phyloP scores from a whole-genome alignment of 2,888 invertebrate genomes.

The Agapetus fuscipes region DNA sequence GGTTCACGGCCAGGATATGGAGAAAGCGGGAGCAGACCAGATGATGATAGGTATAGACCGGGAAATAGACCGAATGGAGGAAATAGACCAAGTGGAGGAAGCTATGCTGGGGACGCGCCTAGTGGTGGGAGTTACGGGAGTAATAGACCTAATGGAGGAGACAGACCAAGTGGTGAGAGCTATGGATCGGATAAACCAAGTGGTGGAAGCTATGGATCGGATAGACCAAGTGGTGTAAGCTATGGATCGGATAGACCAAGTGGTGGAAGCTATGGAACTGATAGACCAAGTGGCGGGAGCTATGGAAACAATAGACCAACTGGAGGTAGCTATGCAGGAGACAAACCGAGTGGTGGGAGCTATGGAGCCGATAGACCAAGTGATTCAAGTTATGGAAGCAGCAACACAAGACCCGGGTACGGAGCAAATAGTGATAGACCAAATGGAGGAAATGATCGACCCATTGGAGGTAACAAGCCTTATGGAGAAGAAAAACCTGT shows the following conservation, averaged over 20 bases:
- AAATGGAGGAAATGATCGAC: not conserved
- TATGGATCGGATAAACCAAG: too few species aligned
- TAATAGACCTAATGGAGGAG: too few species aligned
- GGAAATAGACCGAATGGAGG: not conserved
- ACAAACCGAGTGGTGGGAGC: constrained; percentile 4
- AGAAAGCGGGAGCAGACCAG: too few species aligned
- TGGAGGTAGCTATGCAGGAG: constrained; percentile 1
- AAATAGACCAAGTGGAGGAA: not conserved
- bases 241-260: not conserved
- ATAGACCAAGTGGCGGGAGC: not conserved
- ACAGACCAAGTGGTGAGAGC: too few species aligned
- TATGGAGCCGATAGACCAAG: not conserved
- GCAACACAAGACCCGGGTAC: not conserved
- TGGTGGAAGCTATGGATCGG: too few species aligned
- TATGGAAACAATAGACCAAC: constrained; percentile 2
- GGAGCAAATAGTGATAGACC: constrained; percentile 1
- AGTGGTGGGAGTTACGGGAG: too few species aligned
- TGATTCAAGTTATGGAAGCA: not conserved
- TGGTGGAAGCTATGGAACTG: not conserved
- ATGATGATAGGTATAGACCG: too few species aligned
- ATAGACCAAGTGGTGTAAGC: not conserved
- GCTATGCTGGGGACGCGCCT: not conserved
- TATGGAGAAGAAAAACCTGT: not conserved
- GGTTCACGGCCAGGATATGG: too few species aligned
- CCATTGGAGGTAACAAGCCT: constrained; percentile 2